Base-by-base conservation (phyloP, 2,888 invertebrate genomes). In the Hecatera dysodea region DNA sequence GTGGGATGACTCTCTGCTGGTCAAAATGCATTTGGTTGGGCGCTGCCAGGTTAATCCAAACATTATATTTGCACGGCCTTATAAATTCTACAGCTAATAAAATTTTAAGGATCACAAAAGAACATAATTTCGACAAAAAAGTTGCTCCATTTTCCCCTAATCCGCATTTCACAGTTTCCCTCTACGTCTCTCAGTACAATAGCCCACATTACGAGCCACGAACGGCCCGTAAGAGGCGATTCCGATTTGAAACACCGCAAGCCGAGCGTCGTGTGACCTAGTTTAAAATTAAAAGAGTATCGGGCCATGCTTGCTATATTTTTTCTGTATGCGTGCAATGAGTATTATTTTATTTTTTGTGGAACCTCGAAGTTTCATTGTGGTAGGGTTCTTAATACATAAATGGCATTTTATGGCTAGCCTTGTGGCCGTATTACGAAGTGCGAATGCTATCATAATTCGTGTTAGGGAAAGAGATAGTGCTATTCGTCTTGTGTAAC, bases 281-380 rank as follows among this genome's bases (percentile, higher is more conserved):
- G 60, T 84, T 86, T 72, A 62, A 73, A 84, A 73, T 86, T 76
- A 75, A 75, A 81, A 79, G 71, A 67, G 72, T 76, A 78, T 73
- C 74, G 55, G 71, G 64, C 61, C 61, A 75, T 22, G 52, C 39
- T 17, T 29, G 46, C 11, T 55, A 27, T 57, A 39, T 64, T 60
- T 19, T 59, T 59, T 60, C 11, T 27, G 39, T 39, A 50, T 48
- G 8, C 17, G 2, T 71, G 15, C 27, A 44, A 29, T 24, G 19
- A 57, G 2, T 33, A 29, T 24, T n/a, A 9, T 22, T 29, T 6
- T 11, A 15, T 50, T 42, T 39, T 29, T 15, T 11, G 7, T 56
- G 27, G 15, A 22, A 68, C 17, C 46, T 46, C 4, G 39, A 44
- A 44, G 44, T 19, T 19, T 44, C 44, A 44, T 19, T 44, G 44